Conservation (phyloP, 2,113 vertebrate genomes). For the Passer montanus region DNA sequence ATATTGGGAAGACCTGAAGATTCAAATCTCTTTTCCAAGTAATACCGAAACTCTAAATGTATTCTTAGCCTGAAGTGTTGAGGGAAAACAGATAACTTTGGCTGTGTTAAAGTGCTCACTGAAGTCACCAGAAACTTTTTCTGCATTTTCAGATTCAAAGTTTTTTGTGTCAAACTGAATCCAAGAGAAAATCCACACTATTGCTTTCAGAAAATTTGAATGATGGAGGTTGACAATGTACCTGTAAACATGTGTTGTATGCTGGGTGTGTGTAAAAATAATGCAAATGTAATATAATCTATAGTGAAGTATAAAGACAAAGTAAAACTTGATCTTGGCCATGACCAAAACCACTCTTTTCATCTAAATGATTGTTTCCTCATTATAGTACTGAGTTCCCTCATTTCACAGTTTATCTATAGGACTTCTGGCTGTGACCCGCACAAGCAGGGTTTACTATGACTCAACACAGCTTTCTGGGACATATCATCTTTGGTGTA, state of each 20-base stretch:
- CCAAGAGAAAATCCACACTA: background rate
- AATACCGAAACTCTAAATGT: background rate
- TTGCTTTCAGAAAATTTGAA: background rate
- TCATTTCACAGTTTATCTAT: background rate
- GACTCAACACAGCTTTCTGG: background rate
- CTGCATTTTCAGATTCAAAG: background rate
- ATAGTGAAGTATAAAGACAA: background rate
- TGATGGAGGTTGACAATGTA: background rate
- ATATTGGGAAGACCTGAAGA: background rate
- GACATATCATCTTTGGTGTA: background rate
- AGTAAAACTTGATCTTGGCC: background rate
- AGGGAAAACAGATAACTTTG: background rate
- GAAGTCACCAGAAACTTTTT: background rate
- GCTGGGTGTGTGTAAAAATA: background rate
- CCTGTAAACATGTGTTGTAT: fast-evolving
- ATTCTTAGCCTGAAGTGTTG: background rate
- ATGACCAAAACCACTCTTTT: background rate
- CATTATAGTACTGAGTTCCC: background rate
- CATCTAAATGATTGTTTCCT: background rate
- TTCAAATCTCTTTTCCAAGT: background rate
- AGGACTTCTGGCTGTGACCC: background rate
- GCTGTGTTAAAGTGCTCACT: background rate
- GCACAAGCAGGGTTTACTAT: background rate
- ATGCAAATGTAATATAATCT: background rate
- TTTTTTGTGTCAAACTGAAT: background rate